Base-by-base conservation (phyloP, 2,113 vertebrate species). In the Ciconia stormi region DNA sequence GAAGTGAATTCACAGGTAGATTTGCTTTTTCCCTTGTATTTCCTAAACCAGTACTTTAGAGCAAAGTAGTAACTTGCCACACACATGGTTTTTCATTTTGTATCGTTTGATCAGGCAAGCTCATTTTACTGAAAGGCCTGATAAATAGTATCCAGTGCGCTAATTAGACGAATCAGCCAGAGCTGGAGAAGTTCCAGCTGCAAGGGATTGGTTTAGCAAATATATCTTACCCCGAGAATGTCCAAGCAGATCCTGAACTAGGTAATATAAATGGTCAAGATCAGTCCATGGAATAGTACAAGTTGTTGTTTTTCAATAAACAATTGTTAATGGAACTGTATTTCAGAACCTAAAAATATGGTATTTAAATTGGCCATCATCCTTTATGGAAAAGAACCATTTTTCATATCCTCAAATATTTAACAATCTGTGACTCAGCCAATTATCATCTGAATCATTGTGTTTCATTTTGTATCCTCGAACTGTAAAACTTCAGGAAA, bases 361-460 rank as follows among this genome's bases (percentile, higher is more conserved):
- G 5, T 52, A 53, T 69, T 91, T 87, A 67, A 82, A 78, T 87
- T 91, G 69, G 8, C 26, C 34, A 16, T 66, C 50, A 52, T 73
- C 47, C 20, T 85, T 94, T 38, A 67, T 52, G 80, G 30, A 84
- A 82, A 93, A 81, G 30, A 92, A 49, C 10, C 4, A 16, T 87
- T 73, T 62, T 90, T 67, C 30, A 26, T 52, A 56, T 90, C 76
- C 42, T 90, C 82, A 87, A 88, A 76, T 82, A 72, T 85, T 92
- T 84, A 84, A 38, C 30, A 82, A 20, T 66, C 65, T 84, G 47
- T 93, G 77, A 92, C 61, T 97, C 89, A 89, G 69, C 36, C 67
- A 84, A 52, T 84, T 94, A 78, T n/a, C 70, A 40, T 93, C 81
- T 93, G 94, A 90, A 89, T 95, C 4, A 67, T 62, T 95, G 89